Percentiles rank a stretch among this genome's conserved stretches.
These are phyloP conservation scores for Acanthiza pusilla DNA, from an alignment of 2,797 vertebrate genomes.

Conservation along the genomic window DNA sequence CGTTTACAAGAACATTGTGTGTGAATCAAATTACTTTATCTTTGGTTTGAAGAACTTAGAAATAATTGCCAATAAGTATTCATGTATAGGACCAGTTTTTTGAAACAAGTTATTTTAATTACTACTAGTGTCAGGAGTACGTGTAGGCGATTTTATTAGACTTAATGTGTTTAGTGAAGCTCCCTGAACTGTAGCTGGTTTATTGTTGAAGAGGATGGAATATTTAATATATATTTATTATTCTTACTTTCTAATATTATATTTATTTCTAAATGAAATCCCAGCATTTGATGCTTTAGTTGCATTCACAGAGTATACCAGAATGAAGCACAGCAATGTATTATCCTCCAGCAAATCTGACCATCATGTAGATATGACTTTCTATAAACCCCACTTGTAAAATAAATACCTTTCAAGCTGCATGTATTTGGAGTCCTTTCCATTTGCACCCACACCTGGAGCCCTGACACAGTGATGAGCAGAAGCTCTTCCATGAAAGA, in stretches of 20 bases:
- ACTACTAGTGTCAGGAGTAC: slow-evolving; percentile 73
- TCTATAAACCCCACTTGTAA: background rate
- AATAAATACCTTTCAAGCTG: background rate
- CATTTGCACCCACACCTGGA: background rate
- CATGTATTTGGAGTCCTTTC: background rate
- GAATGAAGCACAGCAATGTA: background rate
- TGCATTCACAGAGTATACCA: background rate
- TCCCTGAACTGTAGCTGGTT: slow-evolving; percentile 66
- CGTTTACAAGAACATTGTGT: slow-evolving; percentile 78
- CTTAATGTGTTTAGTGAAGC: slow-evolving; percentile 72
- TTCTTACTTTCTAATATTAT: slow-evolving; percentile 21
- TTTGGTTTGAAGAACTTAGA: slow-evolving; percentile 79
- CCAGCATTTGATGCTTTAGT: slow-evolving; percentile 2
- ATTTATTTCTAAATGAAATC: slow-evolving; percentile 54
- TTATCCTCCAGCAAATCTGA: background rate
- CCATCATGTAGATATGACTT: background rate
- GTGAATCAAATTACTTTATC: slow-evolving; percentile 82
- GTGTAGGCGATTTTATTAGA: slow-evolving; percentile 78
- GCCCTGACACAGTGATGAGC: background rate
- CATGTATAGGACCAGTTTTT: slow-evolving; percentile 76
- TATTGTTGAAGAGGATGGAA: slow-evolving; percentile 64
- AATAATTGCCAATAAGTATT: slow-evolving; percentile 85
- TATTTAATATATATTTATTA: slow-evolving; percentile 61
- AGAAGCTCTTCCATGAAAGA: background rate
- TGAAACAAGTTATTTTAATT: slow-evolving; percentile 82